Conservation (phyloP, 2,888 invertebrate species). For the Agrotis segetum region DNA sequence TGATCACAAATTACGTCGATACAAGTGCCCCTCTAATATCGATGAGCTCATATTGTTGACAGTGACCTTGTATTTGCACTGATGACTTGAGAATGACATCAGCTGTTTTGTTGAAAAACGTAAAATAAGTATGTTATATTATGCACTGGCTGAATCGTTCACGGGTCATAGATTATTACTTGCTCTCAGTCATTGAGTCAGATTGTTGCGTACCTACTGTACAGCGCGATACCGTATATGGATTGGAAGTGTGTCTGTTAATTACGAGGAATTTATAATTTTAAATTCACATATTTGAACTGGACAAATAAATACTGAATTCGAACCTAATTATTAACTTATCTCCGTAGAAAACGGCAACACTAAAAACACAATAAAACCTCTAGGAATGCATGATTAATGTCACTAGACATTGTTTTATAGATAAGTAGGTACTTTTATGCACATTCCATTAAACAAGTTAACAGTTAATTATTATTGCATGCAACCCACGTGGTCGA, state of each 20-base stretch:
- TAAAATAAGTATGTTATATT: conserved; percentile 68
- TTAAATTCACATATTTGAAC: conserved; percentile 22
- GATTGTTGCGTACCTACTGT: conserved; percentile 12
- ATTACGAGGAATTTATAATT: conserved; percentile 21
- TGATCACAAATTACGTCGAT: conserved; percentile 77
- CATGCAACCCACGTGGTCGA: conserved; percentile 45
- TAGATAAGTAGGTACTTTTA: conserved; percentile 4
- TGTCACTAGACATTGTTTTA: not conserved
- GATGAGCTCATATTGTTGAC: conserved; percentile 88
- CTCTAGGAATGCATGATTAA: conserved; percentile 12
- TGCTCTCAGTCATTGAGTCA: conserved; percentile 26
- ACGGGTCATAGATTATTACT: conserved; percentile 51
- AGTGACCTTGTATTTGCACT: conserved; percentile 85
- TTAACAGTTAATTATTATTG: conserved; percentile 20
- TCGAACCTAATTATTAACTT: conserved; percentile 24
- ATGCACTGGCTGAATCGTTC: conserved; percentile 52
- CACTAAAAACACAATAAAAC: not conserved
- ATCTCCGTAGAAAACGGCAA: too few species aligned
- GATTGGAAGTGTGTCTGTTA: conserved; percentile 11
- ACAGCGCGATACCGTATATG: conserved; percentile 14
- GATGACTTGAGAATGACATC: conserved; percentile 84
- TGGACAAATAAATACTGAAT: conserved; percentile 15
- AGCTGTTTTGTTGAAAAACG: conserved; percentile 75
- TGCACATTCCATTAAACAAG: conserved; percentile 10
- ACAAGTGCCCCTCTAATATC: conserved; percentile 78